phyloP scores from a whole-genome alignment of 1,140 invertebrate species.

The Pogonomyrmex californicus region DNA sequence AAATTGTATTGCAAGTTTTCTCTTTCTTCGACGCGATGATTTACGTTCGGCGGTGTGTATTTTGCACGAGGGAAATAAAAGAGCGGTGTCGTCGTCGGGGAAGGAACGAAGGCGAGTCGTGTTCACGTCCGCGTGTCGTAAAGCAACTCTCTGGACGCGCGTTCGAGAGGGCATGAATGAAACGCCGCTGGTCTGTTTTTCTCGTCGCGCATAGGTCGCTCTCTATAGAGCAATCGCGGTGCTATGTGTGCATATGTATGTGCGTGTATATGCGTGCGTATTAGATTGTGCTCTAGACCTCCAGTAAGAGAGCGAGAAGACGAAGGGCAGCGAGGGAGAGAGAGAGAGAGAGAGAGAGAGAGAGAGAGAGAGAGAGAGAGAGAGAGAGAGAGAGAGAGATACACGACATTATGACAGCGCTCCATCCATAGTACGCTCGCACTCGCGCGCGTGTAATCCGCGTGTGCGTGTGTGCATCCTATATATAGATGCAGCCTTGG shows the following conservation, averaged over 20 bases:
- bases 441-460: neutral
- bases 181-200: conserved; percentile 64
- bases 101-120: conserved; percentile 40
- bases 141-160: conserved; percentile 36
- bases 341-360: conserved; percentile 26
- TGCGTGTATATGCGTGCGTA: neutral
- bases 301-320: conserved; percentile 43
- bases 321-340: conserved; percentile 64
- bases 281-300: conserved; percentile 47
- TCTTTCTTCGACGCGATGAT: neutral
- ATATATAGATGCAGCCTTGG: conserved; percentile 82
- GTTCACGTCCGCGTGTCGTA: conserved; percentile 45
- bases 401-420: conserved; percentile 66
- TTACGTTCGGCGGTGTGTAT: neutral
- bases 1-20: neutral
- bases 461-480: conserved; percentile 66
- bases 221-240: conserved; percentile 24
- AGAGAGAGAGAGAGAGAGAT: conserved; percentile 48
- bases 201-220: conserved; percentile 43
- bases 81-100: neutral
- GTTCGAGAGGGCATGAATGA: conserved; percentile 71
- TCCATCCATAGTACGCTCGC: conserved; percentile 69
- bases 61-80: conserved; percentile 23
- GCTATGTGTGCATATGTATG: neutral
- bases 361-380: conserved; percentile 58